Base-by-base conservation (phyloP, 2,888 invertebrate species). In the Empis livida region DNA sequence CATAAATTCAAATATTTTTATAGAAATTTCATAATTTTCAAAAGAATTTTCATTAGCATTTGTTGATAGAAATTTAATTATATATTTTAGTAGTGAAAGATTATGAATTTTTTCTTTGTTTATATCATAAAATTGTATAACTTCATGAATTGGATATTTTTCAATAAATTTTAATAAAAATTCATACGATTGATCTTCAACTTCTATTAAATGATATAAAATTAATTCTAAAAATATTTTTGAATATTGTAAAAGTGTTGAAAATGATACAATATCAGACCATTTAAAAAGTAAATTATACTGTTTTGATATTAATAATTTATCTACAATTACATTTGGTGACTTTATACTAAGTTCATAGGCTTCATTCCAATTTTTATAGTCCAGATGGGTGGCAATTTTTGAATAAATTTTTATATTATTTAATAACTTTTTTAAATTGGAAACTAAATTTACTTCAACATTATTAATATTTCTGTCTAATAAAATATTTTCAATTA, bases 1-100 rank as follows among this genome's bases (percentile, higher is more conserved):
- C 46, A 86, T 72, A 56, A 76, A 74, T 1, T 76, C 68, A 61
- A 86, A 73, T 49, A 86, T 80, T 58, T 78, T 77, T n/a, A 84
- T 61, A 13, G 84, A 82, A 20, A 84, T 70, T 59, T 76, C 73
- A 44, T 80, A 75, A 57, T 80, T 80, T 57, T 73, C 75, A 55
- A 82, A 78, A 11, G 56, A 49, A 8, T 56, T 51, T 30, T 59
- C 57, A 2, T 42, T 50, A 3, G 56, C 51, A 45, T 60, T 55
- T 43, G 73, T 70, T 14, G 75, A 64, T 44, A 85, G 68, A 58
- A 78, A 83, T 48, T 77, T 73, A 2, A 79, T 70, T 30, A 81
- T 69, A 55, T 83, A 82, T 62, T 78, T 73, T 10, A 86, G 68
- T 49, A 82, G 71, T 39, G 74, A 70, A 0, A 83, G 68, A 39